Base-by-base conservation (phyloP, 2,797 vertebrate genomes). In the Gymnodraco acuticeps region DNA sequence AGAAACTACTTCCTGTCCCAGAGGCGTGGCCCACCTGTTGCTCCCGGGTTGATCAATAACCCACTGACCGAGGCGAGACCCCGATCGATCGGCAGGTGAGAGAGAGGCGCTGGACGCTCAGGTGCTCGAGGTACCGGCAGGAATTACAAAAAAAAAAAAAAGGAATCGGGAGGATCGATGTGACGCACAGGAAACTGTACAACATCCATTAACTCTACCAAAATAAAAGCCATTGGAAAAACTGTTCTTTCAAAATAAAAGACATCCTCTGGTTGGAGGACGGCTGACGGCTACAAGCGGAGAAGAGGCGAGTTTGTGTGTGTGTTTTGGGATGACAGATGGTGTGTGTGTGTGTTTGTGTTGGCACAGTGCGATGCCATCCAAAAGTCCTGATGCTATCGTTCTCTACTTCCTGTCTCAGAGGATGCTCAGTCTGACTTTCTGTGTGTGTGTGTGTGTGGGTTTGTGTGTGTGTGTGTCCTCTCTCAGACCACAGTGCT, bases 401-500 rank as follows among this genome's bases (percentile, higher is more conserved):
- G 10, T 27, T 41, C 74, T 60, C 45, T 71, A 59, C 79, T 73
- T 82, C 81, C 79, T 80, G 70, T 80, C 33, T 80, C 56, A 66
- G 23, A 51, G 72, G 67, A 56, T 4, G 48, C 47, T 73, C 61
- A 60, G 66, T 67, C 33, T 38, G 73, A 65, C 59, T 42, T 27
- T 63, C 52, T 69, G 70, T 67, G 69, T 27, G 27, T 27, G 59
- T 78, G 87, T 41, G 23, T 47, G 72, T 63, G 54, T 78, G 87
- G 41, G 23, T 63, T 47, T 69, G 70, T 67, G 69, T 27, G 27
- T 27, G 59, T 78, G 87, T 41, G 23, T 48, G 72, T 63, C 76
- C 56, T 48, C 79, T 68, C 76, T 92, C 95, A 98, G 92, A 99
- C 97, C 94, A 98, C 97, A 73, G 97, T 99, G 96, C 97, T 99